Evolutionary conservation across 2,888 invertebrate genomes (phyloP), one percentile per base, ranked within the genome.

Genomic region (Clunio marinus): DNA sequence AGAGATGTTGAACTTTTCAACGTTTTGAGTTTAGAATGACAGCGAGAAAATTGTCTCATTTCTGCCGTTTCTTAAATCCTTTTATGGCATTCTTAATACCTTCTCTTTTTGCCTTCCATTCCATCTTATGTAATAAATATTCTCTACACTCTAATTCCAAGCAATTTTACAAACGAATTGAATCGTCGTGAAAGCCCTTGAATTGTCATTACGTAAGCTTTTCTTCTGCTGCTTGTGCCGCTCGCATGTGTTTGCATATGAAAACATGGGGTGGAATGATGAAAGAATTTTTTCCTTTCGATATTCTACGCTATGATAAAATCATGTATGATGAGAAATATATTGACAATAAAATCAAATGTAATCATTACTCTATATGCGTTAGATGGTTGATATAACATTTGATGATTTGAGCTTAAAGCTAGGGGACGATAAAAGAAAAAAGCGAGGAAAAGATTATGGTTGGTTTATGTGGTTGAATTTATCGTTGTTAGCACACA

Each of bases 321-420:
- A 4, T 32, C 32, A 41, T 4, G 3, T 15, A 15, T 41, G 41
- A 41, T 41, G 35, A 15, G 20, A 59, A 59, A 59, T 59, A 35
- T 59, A 59, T 59, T 32, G 59, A 59, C 59, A 35, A 59, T 59
- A 59, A 59, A 59, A 32, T 59, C 59, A 59, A 59, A 59, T 35
- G 22, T 35, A 20, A 59, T 59, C 59, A 59, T 35, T 55, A 22
- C 24, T 25, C 24, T 22, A 55, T 22, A 20, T 24, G 24, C 13
- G 13, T 7, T 4, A 32, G 32, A n/a, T n/a, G n/a, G n/a, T n/a
- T n/a, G n/a, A 32, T 32, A 32, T 32, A 41, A 41, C 10, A 4
- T 41, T 41, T 41, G 41, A 41, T 41, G 41, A 4, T 13, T 32
- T 32, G 35, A 32, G 35, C 35, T 32, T 32, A 13, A n/a, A n/a